A percentile compares a stretch with the other conserved stretches of the same genome.
These are phyloP conservation scores for Danaus plexippus DNA, from an alignment of 1,140 invertebrate genomes.

Conservation along the genomic window DNA sequence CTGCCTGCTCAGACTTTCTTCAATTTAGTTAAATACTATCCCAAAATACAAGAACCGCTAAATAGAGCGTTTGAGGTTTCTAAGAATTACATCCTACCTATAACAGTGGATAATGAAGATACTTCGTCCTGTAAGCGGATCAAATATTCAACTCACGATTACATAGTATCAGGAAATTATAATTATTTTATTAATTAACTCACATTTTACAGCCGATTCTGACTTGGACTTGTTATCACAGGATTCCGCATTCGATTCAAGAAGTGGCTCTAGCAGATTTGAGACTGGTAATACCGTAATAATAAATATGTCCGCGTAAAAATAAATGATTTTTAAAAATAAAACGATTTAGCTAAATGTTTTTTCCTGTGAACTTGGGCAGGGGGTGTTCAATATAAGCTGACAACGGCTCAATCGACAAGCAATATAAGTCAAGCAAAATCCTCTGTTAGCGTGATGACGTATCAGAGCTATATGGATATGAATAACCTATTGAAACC, in stretches of 20 bases:
- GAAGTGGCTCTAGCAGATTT: slow-evolving; percentile 45
- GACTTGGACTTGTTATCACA: slow-evolving; percentile 38
- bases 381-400: slow-evolving; percentile 14
- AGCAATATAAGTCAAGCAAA: slow-evolving; percentile 46
- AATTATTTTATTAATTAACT: background rate
- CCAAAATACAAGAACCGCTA: slow-evolving; percentile 55
- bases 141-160: background rate
- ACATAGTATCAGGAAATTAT: background rate
- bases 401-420: slow-evolving; percentile 34
- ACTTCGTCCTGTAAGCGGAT: background rate
- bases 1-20: slow-evolving; percentile 59
- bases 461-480: slow-evolving; percentile 41
- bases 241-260: slow-evolving; percentile 42
- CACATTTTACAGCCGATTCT: slow-evolving; percentile 30
- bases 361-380: slow-evolving; percentile 1
- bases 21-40: slow-evolving; percentile 60
- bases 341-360: background rate
- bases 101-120: slow-evolving; percentile 39
- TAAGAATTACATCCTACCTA: slow-evolving; percentile 59
- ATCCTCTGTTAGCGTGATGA: slow-evolving; percentile 40
- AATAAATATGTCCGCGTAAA: background rate
- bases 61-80: slow-evolving; percentile 54
- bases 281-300: slow-evolving; percentile 14
- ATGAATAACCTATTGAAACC: slow-evolving; percentile 45
- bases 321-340: slow-evolving; percentile 3